Conservation (phyloP, 2,888 invertebrate genomes). For the Autographa pulchrina region DNA sequence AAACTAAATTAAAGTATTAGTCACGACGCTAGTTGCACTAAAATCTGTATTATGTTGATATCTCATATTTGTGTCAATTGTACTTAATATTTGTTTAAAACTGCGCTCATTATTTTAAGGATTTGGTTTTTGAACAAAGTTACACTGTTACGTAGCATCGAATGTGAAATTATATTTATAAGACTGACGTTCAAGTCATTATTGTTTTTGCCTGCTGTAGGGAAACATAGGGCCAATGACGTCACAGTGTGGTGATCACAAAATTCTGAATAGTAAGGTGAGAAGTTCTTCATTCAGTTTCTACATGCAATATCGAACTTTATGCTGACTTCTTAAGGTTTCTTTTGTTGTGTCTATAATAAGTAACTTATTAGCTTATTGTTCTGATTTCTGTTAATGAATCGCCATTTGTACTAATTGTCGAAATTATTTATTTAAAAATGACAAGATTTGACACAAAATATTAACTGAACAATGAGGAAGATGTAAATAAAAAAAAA, state of each 20-base stretch:
- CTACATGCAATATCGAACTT: background rate
- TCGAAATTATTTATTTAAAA: slow-evolving; percentile 36
- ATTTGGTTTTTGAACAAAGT: slow-evolving; percentile 64
- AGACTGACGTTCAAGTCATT: slow-evolving; percentile 72
- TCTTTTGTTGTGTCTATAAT: background rate
- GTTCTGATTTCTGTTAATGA: background rate
- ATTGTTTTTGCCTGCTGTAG: slow-evolving; percentile 23
- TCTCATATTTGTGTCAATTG: slow-evolving; percentile 59
- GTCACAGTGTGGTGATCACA: slow-evolving; percentile 6
- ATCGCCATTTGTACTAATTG: slow-evolving; percentile 9
- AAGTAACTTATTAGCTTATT: background rate
- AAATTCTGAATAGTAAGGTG: slow-evolving; percentile 9
- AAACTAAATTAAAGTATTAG: slow-evolving; percentile 10
- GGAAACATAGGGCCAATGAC: slow-evolving; percentile 5
- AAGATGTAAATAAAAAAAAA: no score
- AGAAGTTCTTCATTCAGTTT: background rate
- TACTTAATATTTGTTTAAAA: slow-evolving; percentile 69
- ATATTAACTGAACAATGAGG: slow-evolving; percentile 66
- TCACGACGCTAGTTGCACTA: slow-evolving; percentile 36
- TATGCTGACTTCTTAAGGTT: background rate
- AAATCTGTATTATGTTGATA: slow-evolving; percentile 37
- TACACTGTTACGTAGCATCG: slow-evolving; percentile 52
- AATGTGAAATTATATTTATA: slow-evolving; percentile 63
- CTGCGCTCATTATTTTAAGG: slow-evolving; percentile 59
- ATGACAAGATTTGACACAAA: slow-evolving; percentile 43